phyloP scores from a whole-genome alignment of 2,888 invertebrate genomes.

The Dolichopus griseipennis region DNA sequence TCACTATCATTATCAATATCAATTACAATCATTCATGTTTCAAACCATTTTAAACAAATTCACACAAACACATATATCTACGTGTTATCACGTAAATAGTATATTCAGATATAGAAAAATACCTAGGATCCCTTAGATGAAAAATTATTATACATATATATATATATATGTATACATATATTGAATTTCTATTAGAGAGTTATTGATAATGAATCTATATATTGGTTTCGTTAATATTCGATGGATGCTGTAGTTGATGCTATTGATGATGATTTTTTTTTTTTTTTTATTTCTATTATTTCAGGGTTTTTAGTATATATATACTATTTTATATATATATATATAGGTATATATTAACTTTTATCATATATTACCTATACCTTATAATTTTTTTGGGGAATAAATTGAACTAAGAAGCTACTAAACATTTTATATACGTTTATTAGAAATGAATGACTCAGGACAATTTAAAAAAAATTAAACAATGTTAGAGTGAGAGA shows the following conservation, averaged over 20 bases:
- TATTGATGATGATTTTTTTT: neutral
- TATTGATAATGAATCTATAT: too few species aligned
- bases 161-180: too few species aligned
- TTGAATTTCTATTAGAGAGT: neutral
- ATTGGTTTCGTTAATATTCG: neutral
- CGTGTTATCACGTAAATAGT: neutral
- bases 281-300: neutral
- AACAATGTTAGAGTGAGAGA: neutral
- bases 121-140: too few species aligned
- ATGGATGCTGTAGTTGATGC: too few species aligned
- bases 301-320: too few species aligned
- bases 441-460: conserved; percentile 6
- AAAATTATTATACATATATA: too few species aligned
- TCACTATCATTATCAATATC: neutral
- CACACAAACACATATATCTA: neutral
- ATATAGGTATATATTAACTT: too few species aligned
- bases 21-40: neutral
- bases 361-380: too few species aligned
- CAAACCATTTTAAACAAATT: too few species aligned
- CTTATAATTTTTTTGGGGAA: too few species aligned
- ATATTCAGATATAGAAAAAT: too few species aligned
- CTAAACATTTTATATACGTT: neutral
- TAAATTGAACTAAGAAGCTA: neutral
- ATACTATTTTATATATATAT: too few species aligned
- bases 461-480: neutral